These are phyloP conservation scores for Chelidonichthys spinosus DNA, from an alignment of 2,797 vertebrate genomes.

Conservation along the genomic window DNA sequence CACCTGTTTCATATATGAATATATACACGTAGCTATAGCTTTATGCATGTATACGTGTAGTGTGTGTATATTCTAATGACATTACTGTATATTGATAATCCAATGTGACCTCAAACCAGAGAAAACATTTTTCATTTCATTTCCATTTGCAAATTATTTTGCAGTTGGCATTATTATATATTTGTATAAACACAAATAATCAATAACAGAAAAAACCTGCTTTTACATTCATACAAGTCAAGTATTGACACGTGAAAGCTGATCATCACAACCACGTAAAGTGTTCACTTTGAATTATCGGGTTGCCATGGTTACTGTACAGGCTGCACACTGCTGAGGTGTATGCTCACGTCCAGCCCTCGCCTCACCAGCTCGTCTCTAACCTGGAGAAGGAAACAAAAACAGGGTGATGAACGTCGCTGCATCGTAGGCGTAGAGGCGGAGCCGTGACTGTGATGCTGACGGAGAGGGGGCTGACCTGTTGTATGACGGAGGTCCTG, in stretches of 20 bases:
- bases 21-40: no score
- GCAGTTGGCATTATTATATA: no score
- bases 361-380: not conserved
- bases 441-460: not conserved
- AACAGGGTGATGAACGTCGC: not conserved
- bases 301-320: not conserved
- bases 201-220: not conserved
- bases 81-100: no score
- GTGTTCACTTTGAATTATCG: not conserved
- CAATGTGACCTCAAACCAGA: no score
- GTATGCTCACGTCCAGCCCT: not conserved
- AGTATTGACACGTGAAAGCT: not conserved
- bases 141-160: no score
- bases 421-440: not conserved
- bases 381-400: conserved; percentile 28
- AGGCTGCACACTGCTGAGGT: not conserved
- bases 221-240: not conserved
- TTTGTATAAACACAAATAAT: not conserved
- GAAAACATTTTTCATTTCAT: no score
- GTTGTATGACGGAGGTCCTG: not conserved
- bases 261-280: not conserved
- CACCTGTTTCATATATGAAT: no score
- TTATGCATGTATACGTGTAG: no score
- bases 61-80: no score
- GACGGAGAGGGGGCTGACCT: conserved; percentile 13